These are phyloP conservation scores for Nasonovia ribisnigri DNA, from an alignment of 2,888 invertebrate species.

Conservation along the genomic window DNA sequence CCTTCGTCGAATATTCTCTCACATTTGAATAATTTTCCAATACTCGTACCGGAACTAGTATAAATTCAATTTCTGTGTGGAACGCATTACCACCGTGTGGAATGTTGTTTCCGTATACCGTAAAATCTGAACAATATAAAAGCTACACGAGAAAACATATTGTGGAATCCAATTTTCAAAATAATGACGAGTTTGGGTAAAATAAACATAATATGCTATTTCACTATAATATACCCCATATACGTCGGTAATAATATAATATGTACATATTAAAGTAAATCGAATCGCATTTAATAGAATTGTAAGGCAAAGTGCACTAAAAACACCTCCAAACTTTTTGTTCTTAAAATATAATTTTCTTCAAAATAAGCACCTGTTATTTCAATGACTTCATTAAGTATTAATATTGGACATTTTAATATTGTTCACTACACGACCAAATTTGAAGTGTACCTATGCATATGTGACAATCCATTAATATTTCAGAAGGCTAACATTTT, in stretches of 20 bases:
- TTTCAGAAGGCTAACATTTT: too few species aligned
- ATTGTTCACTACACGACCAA: not conserved
- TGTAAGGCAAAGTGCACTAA: not conserved
- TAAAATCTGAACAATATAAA: constrained; percentile 37
- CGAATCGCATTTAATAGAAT: not conserved
- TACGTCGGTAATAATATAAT: not conserved
- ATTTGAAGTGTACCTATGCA: not conserved
- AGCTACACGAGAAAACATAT: constrained; percentile 30
- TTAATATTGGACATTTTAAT: not conserved
- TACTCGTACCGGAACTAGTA: constrained; percentile 46
- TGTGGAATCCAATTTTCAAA: constrained; percentile 32
- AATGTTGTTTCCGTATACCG: constrained; percentile 34
- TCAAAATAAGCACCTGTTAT: too few species aligned
- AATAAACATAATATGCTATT: not conserved
- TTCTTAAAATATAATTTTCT: not conserved
- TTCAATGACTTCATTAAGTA: not conserved
- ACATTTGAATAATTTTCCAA: constrained; percentile 58
- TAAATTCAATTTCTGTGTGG: constrained; percentile 47
- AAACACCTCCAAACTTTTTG: not conserved
- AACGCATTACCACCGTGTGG: constrained; percentile 40
- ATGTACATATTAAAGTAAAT: not conserved
- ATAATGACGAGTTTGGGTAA: constrained; percentile 23
- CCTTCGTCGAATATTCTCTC: constrained; percentile 8
- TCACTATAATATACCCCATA: not conserved
- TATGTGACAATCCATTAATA: too few species aligned